Evolutionary conservation across 2,888 invertebrate species (phyloP).

Genomic region (Hypsopygia costalis): DNA sequence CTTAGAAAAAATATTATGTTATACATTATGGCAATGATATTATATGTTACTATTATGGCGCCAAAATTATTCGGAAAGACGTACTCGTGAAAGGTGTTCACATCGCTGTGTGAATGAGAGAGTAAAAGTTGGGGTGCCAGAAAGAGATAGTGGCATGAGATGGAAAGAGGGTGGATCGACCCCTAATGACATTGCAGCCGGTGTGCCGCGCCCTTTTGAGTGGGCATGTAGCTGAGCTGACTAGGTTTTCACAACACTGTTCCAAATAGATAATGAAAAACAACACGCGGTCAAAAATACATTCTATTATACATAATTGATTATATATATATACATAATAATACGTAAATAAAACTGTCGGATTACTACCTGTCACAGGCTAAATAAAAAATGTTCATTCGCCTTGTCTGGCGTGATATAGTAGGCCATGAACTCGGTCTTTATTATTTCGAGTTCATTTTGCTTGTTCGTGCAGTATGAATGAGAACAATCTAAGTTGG

Average conservation of each 20-base stretch:
- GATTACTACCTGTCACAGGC: not conserved
- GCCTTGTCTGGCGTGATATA: slow-evolving; percentile 38
- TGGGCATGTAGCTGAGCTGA: slow-evolving; percentile 7
- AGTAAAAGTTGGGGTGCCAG: slow-evolving; percentile 51
- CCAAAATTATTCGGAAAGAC: slow-evolving; percentile 19
- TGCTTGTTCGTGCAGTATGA: slow-evolving; percentile 35
- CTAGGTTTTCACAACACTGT: slow-evolving; percentile 2
- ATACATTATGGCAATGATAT: no score
- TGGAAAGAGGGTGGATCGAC: slow-evolving; percentile 71
- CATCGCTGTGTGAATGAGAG: slow-evolving; percentile 45
- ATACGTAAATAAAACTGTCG: no score
- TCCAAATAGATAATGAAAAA: not conserved
- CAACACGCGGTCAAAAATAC: not conserved
- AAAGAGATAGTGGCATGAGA: slow-evolving; percentile 52
- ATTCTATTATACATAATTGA: no score
- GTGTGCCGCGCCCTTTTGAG: slow-evolving; percentile 36
- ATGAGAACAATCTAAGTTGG: slow-evolving; percentile 6
- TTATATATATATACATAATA: no score
- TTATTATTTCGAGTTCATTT: slow-evolving; percentile 67
- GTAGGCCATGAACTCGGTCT: slow-evolving; percentile 62
- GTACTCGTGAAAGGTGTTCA: not conserved
- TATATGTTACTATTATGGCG: no score
- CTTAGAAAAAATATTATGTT: no score
- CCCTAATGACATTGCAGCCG: slow-evolving; percentile 62
- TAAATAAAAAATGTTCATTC: slow-evolving; percentile 33